Base-by-base conservation (phyloP, 2,888 invertebrate species). In the Epinotia ramella region DNA sequence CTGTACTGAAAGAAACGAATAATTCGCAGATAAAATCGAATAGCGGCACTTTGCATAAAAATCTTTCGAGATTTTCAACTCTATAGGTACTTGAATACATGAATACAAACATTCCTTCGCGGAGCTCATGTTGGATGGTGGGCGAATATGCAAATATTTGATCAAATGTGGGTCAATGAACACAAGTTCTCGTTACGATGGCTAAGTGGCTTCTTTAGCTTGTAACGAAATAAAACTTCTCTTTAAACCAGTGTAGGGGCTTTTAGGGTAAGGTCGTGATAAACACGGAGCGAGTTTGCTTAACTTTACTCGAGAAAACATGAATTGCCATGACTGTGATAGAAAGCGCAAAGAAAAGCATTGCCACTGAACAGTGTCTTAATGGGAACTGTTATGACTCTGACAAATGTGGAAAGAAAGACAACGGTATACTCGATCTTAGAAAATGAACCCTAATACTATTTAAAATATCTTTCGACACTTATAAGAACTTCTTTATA, bases 131-230 rank as follows among this genome's bases (percentile, higher is more conserved):
- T 49, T 16, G 28, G 49, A 16, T 49, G 33, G 6, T 33, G 60
- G 60, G 40, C 6, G 33, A 33, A 66, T n/a, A 11, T 0, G 53
- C 28, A 68, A 68, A 20, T 59, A 20, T 68, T 73, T 73, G 59
- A 57, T 65, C 72, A 59, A 66, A 66, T 73, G 11, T 73, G 28
- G 65, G 59, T 49, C 73, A 73, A 73, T 73, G 65, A 72, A 59
- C 24, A 16, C 56, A 71, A 63, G 40, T 63, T 71, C 40, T 33
- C 64, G 44, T 56, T 60, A 28, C 40, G 12, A 28, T 28, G n/a
- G 65, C 73, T 59, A 66, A 59, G 73, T 65, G 73, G 18, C 49
- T 28, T 49, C 49, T 66, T 46, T 44, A 59, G 66, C 46, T 66
- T 73, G 46, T 65, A 65, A 20, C 60, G 73, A 60, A 65, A 66